Conservation (phyloP, 2,888 invertebrate species). For the Parthenolecanium corni region DNA sequence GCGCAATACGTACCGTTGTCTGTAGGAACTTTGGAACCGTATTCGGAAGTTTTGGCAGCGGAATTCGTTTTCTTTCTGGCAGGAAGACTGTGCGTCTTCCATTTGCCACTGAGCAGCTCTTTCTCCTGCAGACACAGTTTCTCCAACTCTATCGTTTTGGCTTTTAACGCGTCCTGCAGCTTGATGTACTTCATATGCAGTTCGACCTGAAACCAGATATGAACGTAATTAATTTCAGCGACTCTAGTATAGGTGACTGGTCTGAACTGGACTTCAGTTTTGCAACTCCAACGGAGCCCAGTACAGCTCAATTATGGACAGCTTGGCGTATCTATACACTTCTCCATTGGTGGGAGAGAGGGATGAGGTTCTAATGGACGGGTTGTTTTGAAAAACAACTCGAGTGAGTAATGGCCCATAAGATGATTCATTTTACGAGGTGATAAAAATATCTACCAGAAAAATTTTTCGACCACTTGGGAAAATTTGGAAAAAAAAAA, state of each 20-base stretch:
- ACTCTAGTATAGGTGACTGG: neutral
- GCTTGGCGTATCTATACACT: no score
- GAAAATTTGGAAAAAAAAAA: no score
- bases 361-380: no score
- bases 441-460: no score
- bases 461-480: no score
- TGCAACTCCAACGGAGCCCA: no score
- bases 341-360: no score
- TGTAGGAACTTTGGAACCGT: constrained; percentile 28
- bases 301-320: no score
- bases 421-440: no score
- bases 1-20: constrained; percentile 29
- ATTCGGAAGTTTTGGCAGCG: constrained; percentile 22
- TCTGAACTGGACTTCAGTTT: neutral
- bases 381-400: no score
- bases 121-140: constrained; percentile 67
- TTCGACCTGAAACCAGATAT: constrained; percentile 62
- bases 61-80: constrained; percentile 60
- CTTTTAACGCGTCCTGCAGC: constrained; percentile 69
- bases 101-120: constrained; percentile 70
- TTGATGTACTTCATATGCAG: constrained; percentile 87
- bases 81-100: constrained; percentile 81
- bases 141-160: constrained; percentile 73
- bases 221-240: no score
- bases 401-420: no score